These are phyloP conservation scores for Valencia hispanica DNA, from an alignment of 2,797 vertebrate species.

Conservation along the genomic window DNA sequence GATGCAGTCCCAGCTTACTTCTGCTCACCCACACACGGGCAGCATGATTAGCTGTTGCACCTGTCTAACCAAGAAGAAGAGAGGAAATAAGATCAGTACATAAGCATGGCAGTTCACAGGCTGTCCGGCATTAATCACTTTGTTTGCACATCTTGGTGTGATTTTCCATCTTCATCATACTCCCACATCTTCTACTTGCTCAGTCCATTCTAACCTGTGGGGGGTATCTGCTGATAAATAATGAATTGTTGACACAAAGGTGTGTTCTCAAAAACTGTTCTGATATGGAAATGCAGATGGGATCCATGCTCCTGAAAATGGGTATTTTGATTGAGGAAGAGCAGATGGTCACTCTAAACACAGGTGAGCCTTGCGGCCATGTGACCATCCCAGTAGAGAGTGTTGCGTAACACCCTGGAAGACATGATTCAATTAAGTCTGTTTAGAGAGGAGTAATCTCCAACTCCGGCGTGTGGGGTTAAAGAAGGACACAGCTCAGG, in stretches of 20 bases:
- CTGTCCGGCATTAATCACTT: constrained; percentile 51
- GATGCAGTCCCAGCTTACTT: constrained; percentile 65
- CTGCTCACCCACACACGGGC: constrained; percentile 65
- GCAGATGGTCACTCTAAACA: constrained; percentile 50
- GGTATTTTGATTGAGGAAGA: constrained; percentile 29
- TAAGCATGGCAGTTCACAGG: constrained; percentile 25
- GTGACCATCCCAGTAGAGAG: constrained; percentile 35
- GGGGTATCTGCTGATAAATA: constrained; percentile 18
- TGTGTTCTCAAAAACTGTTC: constrained; percentile 9
- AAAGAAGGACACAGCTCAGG: constrained; percentile 17
- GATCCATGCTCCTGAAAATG: constrained; percentile 23
- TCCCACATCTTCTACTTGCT: constrained; percentile 43
- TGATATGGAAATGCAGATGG: background rate
- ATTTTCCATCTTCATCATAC: constrained; percentile 33
- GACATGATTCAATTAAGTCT: constrained; percentile 64
- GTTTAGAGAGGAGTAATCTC: constrained; percentile 50
- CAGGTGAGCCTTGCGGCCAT: constrained; percentile 51
- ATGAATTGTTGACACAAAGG: constrained; percentile 23
- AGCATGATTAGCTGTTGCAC: constrained; percentile 52
- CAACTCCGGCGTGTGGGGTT: constrained; percentile 5
- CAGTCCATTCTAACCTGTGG: constrained; percentile 29
- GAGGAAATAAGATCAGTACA: constrained; percentile 38
- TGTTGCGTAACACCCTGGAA: constrained; percentile 59
- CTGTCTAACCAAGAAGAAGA: constrained; percentile 51
- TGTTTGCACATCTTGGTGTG: constrained; percentile 42